These are phyloP conservation scores for Unio delphinus DNA, from an alignment of 2,888 invertebrate species.

Conservation along the genomic window DNA sequence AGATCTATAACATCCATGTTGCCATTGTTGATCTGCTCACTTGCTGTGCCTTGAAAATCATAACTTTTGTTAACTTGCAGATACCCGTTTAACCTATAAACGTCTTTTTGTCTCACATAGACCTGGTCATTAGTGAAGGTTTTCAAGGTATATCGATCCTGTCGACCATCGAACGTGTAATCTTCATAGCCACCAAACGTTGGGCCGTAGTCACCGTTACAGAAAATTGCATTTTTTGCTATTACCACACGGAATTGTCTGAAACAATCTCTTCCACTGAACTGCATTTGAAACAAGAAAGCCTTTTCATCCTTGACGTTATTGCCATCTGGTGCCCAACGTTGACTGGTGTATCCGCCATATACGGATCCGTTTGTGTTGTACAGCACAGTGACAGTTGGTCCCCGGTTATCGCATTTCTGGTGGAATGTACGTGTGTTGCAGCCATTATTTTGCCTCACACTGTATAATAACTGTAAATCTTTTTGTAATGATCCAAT, in stretches of 20 bases:
- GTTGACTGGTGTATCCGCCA: slow-evolving; percentile 18
- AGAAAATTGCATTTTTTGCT: slow-evolving; percentile 2
- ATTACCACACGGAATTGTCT: slow-evolving; percentile 9
- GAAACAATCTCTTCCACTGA: slow-evolving; percentile 10
- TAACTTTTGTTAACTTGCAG: too few species aligned
- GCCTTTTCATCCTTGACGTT: slow-evolving; percentile 10
- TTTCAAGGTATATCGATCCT: slow-evolving; percentile 6
- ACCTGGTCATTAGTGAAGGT: slow-evolving; percentile 6
- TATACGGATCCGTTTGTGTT: slow-evolving; percentile 19
- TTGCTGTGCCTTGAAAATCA: too few species aligned
- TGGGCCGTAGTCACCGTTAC: slow-evolving; percentile 11
- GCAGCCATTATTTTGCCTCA: too few species aligned
- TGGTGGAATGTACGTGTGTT: slow-evolving; percentile 10
- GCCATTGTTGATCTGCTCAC: too few species aligned
- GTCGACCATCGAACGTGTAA: too few species aligned
- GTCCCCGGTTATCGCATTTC: too few species aligned
- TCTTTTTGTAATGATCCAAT: too few species aligned
- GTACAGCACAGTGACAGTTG: slow-evolving; percentile 18
- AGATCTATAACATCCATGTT: too few species aligned
- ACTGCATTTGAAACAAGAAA: slow-evolving; percentile 21
- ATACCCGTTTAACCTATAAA: too few species aligned
- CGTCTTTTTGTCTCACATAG: too few species aligned
- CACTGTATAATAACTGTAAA: too few species aligned
- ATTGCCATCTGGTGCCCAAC: slow-evolving; percentile 7
- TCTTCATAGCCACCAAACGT: slow-evolving; percentile 12